These are phyloP conservation scores for Liodrosophila aerea DNA, from an alignment of 2,888 invertebrate species.

Conservation along the genomic window DNA sequence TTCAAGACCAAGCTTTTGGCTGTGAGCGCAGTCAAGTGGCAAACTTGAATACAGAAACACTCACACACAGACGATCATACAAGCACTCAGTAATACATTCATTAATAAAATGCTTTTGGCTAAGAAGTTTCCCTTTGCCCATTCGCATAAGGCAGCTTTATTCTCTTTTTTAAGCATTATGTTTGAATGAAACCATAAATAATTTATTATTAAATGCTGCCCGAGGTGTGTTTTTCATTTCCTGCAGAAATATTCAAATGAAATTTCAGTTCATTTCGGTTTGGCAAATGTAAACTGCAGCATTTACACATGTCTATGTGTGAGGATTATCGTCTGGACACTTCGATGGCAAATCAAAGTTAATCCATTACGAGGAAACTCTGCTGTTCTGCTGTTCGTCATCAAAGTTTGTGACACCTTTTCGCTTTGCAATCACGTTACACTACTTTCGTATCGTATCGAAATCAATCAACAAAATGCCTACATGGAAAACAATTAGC, in stretches of 20 bases:
- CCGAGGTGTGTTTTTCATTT: constrained; percentile 20
- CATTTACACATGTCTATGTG: constrained; percentile 32
- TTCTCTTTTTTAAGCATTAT: constrained; percentile 33
- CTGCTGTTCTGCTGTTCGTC: constrained; percentile 60
- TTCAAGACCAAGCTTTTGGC: constrained; percentile 46
- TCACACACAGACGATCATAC: constrained; percentile 9
- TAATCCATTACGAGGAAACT: constrained; percentile 66
- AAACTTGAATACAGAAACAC: constrained; percentile 50
- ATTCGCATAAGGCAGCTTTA: constrained; percentile 27
- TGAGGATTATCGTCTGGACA: background rate
- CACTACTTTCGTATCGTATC: constrained; percentile 13
- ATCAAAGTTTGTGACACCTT: constrained; percentile 46
- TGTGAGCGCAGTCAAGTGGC: constrained; percentile 66
- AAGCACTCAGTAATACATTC: constrained; percentile 55
- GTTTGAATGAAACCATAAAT: constrained; percentile 36
- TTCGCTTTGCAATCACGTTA: constrained; percentile 44
- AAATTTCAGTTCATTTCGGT: constrained; percentile 30
- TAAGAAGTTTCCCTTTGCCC: constrained; percentile 56
- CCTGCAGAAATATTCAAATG: constrained; percentile 34
- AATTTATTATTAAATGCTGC: constrained; percentile 43
- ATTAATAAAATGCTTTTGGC: constrained; percentile 72
- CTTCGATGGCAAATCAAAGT: constrained; percentile 56
- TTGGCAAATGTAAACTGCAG: constrained; percentile 15
- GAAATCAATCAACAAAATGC: constrained; percentile 56
- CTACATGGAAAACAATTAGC: constrained; percentile 66